phyloP scores from a whole-genome alignment of 2,888 invertebrate genomes.

The Drosophila longiperda region DNA sequence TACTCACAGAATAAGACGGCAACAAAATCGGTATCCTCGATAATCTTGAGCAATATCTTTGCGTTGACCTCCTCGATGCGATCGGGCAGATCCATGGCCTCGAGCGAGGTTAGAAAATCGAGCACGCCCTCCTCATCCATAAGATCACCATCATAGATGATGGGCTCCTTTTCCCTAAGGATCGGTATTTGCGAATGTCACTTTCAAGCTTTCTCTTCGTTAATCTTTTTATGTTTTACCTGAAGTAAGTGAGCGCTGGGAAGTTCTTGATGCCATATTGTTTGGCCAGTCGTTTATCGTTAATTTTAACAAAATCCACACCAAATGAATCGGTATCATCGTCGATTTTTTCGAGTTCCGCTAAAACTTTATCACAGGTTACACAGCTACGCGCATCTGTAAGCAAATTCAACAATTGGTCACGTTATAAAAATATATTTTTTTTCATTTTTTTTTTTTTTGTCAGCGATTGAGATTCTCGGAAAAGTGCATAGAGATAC shows the following conservation, averaged over 20 bases:
- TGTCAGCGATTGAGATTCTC: slow-evolving; percentile 1
- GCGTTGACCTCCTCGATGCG: slow-evolving; percentile 98
- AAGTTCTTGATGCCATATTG: slow-evolving; percentile 98
- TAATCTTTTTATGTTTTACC: slow-evolving; percentile 68
- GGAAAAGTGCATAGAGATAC: slow-evolving; percentile 54
- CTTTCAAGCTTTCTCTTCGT: background rate
- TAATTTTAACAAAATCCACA: slow-evolving; percentile 97
- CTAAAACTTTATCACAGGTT: slow-evolving; percentile 95
- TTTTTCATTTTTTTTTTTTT: slow-evolving; percentile 3
- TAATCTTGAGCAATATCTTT: slow-evolving; percentile 94
- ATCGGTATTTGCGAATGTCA: background rate
- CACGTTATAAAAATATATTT: background rate
- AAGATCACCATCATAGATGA: slow-evolving; percentile 98
- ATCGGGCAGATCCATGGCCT: slow-evolving; percentile 97
- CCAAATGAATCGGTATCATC: slow-evolving; percentile 97
- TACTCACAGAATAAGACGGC: slow-evolving; percentile 98
- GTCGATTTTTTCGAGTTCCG: slow-evolving; percentile 96
- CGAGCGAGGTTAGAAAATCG: slow-evolving; percentile 96
- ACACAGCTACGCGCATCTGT: slow-evolving; percentile 96
- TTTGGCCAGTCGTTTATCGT: slow-evolving; percentile 97
- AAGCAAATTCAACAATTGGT: slow-evolving; percentile 51
- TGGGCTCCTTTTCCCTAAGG: slow-evolving; percentile 95
- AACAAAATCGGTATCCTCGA: slow-evolving; percentile 95
- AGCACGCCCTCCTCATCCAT: slow-evolving; percentile 97
- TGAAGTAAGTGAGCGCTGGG: slow-evolving; percentile 97